Evolutionary conservation across 2,888 invertebrate species (phyloP), one percentile per base, ranked within the genome.

Genomic region (Actias luna): DNA sequence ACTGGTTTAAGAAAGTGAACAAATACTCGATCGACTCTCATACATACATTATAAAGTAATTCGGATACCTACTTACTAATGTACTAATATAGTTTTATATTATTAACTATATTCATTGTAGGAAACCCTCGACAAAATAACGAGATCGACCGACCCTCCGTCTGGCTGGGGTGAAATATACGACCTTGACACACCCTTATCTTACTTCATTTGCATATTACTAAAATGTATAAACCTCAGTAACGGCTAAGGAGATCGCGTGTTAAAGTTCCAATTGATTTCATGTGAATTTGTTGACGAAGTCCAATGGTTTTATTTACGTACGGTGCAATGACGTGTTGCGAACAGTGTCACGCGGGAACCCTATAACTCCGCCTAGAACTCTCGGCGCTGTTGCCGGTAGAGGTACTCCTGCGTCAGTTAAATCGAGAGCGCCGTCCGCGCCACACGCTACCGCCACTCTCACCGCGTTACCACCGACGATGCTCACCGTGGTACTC

Each of bases 151-250:
- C 59, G 70, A 73, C 90, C 89, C 88, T 81, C 78, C 70, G 89
- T 89, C 88, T 89, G 83, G 83, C 73, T 73, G 74, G 89, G 88
- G 88, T 78, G 83, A 78, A 73, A 77, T 77, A 71, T 64, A 67
- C 74, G 86, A 85, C 91, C 91, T 85, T 84, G 80, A 69, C 42
- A 60, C 77, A 77, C 82, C 84, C 84, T 76, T 52, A 29, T 55
- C 29, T 29, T 16, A 55, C 27, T 55, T 42, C 33, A 50, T 59
- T 65, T 60, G 46, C 25, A 63, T 64, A 61, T 66, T 29, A 29
- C 55, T 55, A 55, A 55, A 55, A 16, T 29, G 29, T 55, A 22
- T 22, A 16, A 7, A 29, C n/a, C 55, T 55, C 29, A 55, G 10
- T 16, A 16, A 16, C 18, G 29, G 33, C 25, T 25, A 59, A 59